Base-by-base conservation (phyloP, 1,140 invertebrate species). In the Phenacoccus solenopsis region DNA sequence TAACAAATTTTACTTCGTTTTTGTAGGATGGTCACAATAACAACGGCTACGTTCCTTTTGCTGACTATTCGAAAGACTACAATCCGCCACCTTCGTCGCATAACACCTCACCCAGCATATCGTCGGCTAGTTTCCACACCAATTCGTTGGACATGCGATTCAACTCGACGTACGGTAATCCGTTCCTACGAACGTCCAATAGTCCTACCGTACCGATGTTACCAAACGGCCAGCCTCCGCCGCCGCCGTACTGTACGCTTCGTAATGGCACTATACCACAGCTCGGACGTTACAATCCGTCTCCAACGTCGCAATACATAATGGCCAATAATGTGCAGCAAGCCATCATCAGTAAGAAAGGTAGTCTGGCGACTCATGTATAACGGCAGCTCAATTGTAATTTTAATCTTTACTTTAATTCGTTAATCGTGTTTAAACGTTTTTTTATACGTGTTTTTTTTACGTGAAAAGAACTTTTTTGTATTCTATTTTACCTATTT, bases 1-100 rank as follows among this genome's bases (percentile, higher is more conserved):
- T 32, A 32, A 32, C 30, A 32, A 32, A 32, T 32, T 32, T 13
- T 5, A 32, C 13, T 32, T 13, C 13, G 13, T 16, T 49, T 27
- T 64, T 87, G 78, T 78, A 91, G 89, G 85, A 88, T 76, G 88
- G 89, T 70, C 88, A 88, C 76, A 90, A 90, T 77, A 90, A 88
- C 79, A 93, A 93, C 74, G 92, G 91, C 25, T 94, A 94, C 78
- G 89, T 92, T 30, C 90, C 90, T 10, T 93, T 93, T 80, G 90
- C 91, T 38, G 91, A 94, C 76, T 94, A 93, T 77, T 82, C 84
- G 28, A 79, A 88, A 68, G 91, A 94, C 78, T 94, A 94, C 80
- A 91, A 89, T 76, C 90, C 90, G 9, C 89, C 90, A 9, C 82
- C 81, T 67, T 72, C 77, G 25, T 27, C 59, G 10, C 59, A 64